Evolutionary conservation across 2,113 vertebrate genomes (phyloP), one percentile per base, ranked within the genome.

Genomic region (Alaudala cheleensis): DNA sequence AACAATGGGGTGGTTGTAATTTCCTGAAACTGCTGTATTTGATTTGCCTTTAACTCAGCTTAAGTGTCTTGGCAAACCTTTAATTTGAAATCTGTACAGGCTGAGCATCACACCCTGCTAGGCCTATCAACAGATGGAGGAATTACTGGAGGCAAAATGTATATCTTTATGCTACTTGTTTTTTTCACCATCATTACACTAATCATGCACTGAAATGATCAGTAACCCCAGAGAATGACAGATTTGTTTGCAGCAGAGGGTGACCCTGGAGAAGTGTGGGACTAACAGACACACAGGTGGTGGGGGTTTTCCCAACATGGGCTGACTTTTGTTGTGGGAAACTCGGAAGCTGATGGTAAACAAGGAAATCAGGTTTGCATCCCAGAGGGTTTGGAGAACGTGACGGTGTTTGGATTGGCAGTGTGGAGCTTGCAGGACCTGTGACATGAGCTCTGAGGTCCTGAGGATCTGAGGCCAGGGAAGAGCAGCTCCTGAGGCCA

Each of bases 111-210:
- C 65, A 88, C 76, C 80, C 93, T 79, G 82, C 88, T 86, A 92
- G 88, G 82, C 76, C 93, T 94, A 83, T 56, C 95, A 92, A 90
- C 88, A 96, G 93, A 96, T 95, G 90, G 92, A 94, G 50, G 82
- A 79, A 83, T 86, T 79, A 90, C 90, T 92, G 31, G 51, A 95
- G 82, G 82, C 79, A 92, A 94, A 96, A 96, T 57, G 40, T 94
- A 71, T 88, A 90, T 86, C 69, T 94, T 74, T 51, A 45, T 71
- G 51, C 60, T 78, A 37, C 11, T 19, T 54, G 76, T 34, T 29
- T 34, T 29, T 19, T 28, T 1, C 11, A 20, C 14, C 10, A 34
- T 86, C 69, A 57, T 81, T 92, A 51, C 31, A 74, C 60, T 74
- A 67, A 86, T 92, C 33, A 50, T 23, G 21, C 65, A 42, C 29